Base-by-base conservation (phyloP, 1,140 invertebrate genomes). In the Diorhabda elongata region DNA sequence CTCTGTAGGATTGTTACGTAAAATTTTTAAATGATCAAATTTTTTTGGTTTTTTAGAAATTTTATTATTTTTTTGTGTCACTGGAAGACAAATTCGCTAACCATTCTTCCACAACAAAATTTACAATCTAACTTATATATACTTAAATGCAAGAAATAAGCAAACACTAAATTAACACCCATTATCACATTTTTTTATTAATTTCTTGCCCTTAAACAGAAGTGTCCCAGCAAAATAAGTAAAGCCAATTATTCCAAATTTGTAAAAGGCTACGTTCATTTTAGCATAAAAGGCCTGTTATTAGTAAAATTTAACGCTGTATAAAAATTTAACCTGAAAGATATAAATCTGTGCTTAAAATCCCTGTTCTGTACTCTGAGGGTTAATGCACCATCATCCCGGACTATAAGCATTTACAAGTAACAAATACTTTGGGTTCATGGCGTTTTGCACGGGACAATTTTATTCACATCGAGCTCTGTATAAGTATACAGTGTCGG, bases 101-200 rank as follows among this genome's bases (percentile, higher is more conserved):
- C 66, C 69, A 75, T 72, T 76, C 73, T 79, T 78, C 73, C 76
- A 77, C 71, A 79, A 76, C 75, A 78, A 73, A 74, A 70, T 75
- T 73, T 75, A 79, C 44, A 76, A 73, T 65, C 69, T 75, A 77
- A 67, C 75, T 76, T 76, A 76, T 73, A 69, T 52, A 76, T 69
- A 74, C 65, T 65, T 75, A 77, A 74, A 71, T 74, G 74, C 73
- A 75, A 76, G 72, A 74, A 69, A 73, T 76, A 73, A 76, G 71
- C 74, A 74, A 78, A 69, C 67, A 70, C 62, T 73, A 71, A 73
- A 73, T 73, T 73, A 73, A 69, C 65, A 65, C 64, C 68, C 67
- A 71, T 70, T 74, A 75, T 73, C 71, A 76, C 69, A 76, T 67
- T 73, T 73, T 76, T 73, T 68, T 72, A 64, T 61, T 68, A 68